Conservation (phyloP, 1,140 invertebrate genomes). For the Brachionus calyciflorus region DNA sequence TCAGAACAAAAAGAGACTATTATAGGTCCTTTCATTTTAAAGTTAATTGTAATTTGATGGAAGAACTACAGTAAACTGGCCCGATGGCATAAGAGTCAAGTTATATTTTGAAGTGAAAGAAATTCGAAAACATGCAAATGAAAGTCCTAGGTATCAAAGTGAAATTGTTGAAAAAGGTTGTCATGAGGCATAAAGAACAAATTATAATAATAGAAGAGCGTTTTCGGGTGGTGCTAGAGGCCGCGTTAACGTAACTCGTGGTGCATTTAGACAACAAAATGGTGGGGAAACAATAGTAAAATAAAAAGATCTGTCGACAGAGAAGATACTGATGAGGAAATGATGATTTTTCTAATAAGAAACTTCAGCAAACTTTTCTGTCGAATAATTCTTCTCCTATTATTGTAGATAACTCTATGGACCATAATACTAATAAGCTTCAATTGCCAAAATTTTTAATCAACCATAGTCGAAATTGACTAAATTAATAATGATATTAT, state of each 20-base stretch:
- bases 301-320: neutral
- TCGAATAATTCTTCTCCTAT: neutral
- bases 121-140: neutral
- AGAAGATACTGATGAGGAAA: neutral
- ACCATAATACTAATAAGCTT: neutral
- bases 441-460: slow-evolving; percentile 23
- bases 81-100: slow-evolving; percentile 3
- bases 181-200: neutral
- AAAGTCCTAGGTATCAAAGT: neutral
- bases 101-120: slow-evolving; percentile 10
- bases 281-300: neutral
- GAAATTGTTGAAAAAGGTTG: neutral
- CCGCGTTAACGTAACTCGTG: too few species aligned
- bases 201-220: neutral
- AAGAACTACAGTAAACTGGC: neutral
- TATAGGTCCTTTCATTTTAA: slow-evolving; percentile 21
- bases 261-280: neutral
- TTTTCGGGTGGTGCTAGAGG: neutral
- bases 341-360: neutral
- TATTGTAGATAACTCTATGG: neutral
- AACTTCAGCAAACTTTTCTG: neutral
- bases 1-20: neutral
- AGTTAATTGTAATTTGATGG: neutral
- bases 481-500: slow-evolving; percentile 6
- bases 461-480: neutral